phyloP scores from a whole-genome alignment of 2,888 invertebrate species.

The Timandra comae region DNA sequence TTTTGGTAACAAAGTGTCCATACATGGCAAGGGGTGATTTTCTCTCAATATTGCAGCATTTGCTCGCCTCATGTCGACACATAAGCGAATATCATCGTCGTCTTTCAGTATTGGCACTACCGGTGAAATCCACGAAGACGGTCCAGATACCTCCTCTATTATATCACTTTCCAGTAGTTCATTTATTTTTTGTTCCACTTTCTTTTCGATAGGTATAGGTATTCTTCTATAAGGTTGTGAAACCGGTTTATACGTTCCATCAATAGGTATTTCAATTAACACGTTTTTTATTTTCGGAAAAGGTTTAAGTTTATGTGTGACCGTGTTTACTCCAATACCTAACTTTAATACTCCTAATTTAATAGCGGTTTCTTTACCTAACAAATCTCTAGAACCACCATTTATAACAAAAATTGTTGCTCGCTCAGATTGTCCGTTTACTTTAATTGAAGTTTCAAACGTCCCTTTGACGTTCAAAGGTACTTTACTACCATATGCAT shows the following conservation, averaged over 20 bases:
- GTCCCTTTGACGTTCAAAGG: conserved; percentile 5
- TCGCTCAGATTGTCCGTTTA: background rate
- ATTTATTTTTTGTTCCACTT: conserved; percentile 16
- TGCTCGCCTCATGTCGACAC: conserved; percentile 4
- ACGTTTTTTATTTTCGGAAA: conserved; percentile 24
- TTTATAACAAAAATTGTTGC: conserved; percentile 20
- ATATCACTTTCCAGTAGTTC: conserved; percentile 19
- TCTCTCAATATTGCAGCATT: conserved; percentile 2
- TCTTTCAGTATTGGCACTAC: conserved; percentile 8
- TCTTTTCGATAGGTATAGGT: conserved; percentile 13
- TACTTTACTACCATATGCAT: background rate
- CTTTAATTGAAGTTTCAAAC: conserved; percentile 3
- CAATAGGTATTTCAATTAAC: conserved; percentile 7
- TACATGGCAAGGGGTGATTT: conserved; percentile 3
- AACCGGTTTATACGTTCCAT: conserved; percentile 7
- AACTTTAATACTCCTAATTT: conserved; percentile 13
- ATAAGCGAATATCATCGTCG: background rate
- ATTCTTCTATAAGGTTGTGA: conserved; percentile 10
- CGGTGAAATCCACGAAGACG: conserved; percentile 22
- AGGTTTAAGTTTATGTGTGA: conserved; percentile 2
- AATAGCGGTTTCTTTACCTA: conserved; percentile 12
- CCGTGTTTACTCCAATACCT: conserved; percentile 5
- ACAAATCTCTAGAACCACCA: conserved; percentile 13
- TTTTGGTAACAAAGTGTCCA: conserved; percentile 1
- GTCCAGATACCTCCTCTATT: conserved; percentile 19